Evolutionary conservation across 2,888 invertebrate genomes (phyloP).

Genomic region (Acrobasis repandana): DNA sequence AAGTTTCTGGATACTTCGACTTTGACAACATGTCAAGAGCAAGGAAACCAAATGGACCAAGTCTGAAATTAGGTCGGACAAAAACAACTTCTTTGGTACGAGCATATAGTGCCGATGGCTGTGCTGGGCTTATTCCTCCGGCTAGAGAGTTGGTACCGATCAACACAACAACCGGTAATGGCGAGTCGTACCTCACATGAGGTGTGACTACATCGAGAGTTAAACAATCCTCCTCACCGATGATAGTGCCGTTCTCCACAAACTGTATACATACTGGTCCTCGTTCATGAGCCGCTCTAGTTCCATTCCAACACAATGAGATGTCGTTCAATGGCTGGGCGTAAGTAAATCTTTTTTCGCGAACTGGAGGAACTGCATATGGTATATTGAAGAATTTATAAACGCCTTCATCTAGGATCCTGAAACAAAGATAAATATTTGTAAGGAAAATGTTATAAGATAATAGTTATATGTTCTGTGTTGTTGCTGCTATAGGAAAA

Average conservation of each 20-base stretch:
- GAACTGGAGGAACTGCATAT: constrained; percentile 89
- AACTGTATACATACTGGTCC: constrained; percentile 88
- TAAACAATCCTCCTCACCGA: constrained; percentile 92
- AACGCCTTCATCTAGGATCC: constrained; percentile 88
- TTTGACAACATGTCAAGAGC: constrained; percentile 87
- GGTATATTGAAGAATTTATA: constrained; percentile 92
- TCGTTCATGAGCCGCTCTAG: constrained; percentile 85
- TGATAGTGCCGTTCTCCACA: constrained; percentile 84
- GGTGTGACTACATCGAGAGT: constrained; percentile 93
- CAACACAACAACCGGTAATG: constrained; percentile 91
- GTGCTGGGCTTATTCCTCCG: constrained; percentile 88
- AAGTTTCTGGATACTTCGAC: constrained; percentile 87
- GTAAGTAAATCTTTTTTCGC: constrained; percentile 86
- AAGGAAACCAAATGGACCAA: constrained; percentile 91
- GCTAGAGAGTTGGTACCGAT: constrained; percentile 91
- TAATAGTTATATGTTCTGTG: neutral
- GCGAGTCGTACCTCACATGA: constrained; percentile 89
- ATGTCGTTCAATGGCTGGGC: constrained; percentile 86
- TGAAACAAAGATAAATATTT: constrained; percentile 49
- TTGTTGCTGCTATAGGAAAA: constrained; percentile 10
- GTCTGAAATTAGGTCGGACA: constrained; percentile 93
- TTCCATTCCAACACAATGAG: constrained; percentile 91
- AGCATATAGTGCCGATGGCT: constrained; percentile 90
- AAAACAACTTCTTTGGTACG: constrained; percentile 91
- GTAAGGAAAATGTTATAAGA: neutral